phyloP scores from a whole-genome alignment of 2,888 invertebrate genomes.

The Sphinx pinastri region DNA sequence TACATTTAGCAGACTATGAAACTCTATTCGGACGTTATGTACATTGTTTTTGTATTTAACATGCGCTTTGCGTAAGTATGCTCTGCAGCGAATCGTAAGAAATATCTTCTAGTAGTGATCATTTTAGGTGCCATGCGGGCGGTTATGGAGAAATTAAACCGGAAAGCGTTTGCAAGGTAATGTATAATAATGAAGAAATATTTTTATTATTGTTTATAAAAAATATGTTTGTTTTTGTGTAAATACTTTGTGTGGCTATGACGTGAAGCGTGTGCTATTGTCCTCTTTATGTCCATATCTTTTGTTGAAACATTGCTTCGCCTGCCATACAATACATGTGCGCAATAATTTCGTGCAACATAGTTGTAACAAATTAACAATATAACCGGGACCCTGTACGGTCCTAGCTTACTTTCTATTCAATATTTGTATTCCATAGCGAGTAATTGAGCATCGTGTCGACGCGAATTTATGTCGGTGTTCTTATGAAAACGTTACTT shows the following conservation, averaged over 20 bases:
- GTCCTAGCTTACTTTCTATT: constrained; percentile 11
- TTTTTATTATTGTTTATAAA: not conserved
- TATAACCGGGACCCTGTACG: constrained; percentile 11
- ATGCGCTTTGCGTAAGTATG: constrained; percentile 28
- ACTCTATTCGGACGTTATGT: constrained; percentile 30
- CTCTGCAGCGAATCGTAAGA: constrained; percentile 41
- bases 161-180: constrained; percentile 56
- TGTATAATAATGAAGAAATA: constrained; percentile 31
- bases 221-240: constrained; percentile 7
- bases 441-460: not conserved
- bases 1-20: constrained; percentile 34
- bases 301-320: constrained; percentile 16
- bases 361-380: constrained; percentile 12
- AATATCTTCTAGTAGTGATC: constrained; percentile 40
- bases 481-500: not conserved
- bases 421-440: constrained; percentile 3
- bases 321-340: constrained; percentile 3
- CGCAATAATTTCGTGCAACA: constrained; percentile 21
- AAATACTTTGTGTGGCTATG: not conserved
- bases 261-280: constrained; percentile 10
- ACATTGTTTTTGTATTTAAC: constrained; percentile 18
- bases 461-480: not conserved
- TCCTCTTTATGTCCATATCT: constrained; percentile 10
- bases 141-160: constrained; percentile 35
- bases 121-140: constrained; percentile 43